These are phyloP conservation scores for Xerus inauris DNA, from an alignment of 2,113 vertebrate genomes.

Conservation along the genomic window DNA sequence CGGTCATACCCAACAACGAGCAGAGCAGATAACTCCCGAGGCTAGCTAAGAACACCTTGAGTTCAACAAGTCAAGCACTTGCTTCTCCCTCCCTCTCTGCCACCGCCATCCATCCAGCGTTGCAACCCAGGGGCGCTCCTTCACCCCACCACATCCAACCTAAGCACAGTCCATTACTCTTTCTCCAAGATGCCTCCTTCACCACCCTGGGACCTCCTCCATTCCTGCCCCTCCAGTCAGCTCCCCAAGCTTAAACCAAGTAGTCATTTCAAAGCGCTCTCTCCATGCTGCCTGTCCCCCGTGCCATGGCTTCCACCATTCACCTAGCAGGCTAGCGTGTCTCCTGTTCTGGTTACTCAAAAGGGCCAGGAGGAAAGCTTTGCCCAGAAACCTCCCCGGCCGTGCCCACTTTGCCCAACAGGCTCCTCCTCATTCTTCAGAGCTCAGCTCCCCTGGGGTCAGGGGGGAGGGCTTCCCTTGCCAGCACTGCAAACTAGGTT, in stretches of 20 bases:
- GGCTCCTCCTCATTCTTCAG: neutral
- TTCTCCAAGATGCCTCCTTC: neutral
- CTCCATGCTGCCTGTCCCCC: rapidly evolving
- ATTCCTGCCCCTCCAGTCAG: neutral
- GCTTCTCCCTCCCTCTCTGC: too few species aligned
- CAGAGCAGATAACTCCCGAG: neutral
- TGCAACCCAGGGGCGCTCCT: neutral
- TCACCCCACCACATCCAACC: neutral
- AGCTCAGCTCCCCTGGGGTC: neutral
- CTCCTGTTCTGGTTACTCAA: neutral
- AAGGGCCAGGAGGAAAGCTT: neutral
- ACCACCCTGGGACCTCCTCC: neutral
- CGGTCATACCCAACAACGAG: neutral
- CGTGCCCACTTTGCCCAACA: neutral
- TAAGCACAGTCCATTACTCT: neutral
- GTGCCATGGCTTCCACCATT: neutral
- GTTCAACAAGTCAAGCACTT: neutral
- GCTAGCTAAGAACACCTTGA: neutral
- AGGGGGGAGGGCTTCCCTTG: neutral
- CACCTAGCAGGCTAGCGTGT: neutral
- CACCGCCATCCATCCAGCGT: rapidly evolving
- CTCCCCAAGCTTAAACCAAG: neutral
- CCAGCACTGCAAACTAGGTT: rapidly evolving
- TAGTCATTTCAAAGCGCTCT: neutral
- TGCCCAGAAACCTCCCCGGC: neutral